Base-by-base conservation (phyloP, 2,113 vertebrate genomes). In the Serilophus lunatus region DNA sequence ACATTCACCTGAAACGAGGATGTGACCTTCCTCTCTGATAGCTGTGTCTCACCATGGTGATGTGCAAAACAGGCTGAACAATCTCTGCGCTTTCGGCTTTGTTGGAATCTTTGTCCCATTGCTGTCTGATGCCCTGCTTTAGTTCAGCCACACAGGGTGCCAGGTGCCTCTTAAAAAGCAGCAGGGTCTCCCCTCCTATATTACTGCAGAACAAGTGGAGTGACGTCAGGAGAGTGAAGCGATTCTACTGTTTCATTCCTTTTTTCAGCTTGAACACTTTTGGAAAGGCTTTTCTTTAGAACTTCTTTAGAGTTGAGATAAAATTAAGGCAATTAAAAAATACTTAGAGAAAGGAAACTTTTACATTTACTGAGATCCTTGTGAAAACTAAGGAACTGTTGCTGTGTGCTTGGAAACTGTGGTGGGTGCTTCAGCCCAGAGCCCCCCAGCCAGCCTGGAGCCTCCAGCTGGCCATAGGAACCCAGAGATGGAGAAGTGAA, bases 1-100 rank as follows among this genome's bases (percentile, higher is more conserved):
- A 38, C 0, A 1, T 33, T 45, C 70, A 40, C 23, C 16, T 65
- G 3, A 50, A 82, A 2, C 35, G 42, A 13, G 23, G 25, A 13
- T 7, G 11, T 49, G 45, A 49, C 36, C 18, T 53, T 69, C 29
- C 25, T 44, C 40, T 85, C 59, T 36, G 50, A 7, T 15, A 60
- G 76, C 33, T 1, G 1, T 24, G 33, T 36, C 38, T 9, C 33
- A n/a, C 1, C 0, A 0, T 3, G 7, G 24, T 10, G 79, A 69
- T 16, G 1, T 23, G 36, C 33, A 77, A 15, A 72, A 17, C 3
- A 2, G 7, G 5, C 53, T n/a, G 56, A 68, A 35, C 40, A 25
- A 13, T 14, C 35, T 28, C 35, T 35, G 51, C 59, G 61, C 61
- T 76, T 66, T 38, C 35, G 74, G 42, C 36, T 84, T 20, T 18